phyloP scores from a whole-genome alignment of 2,797 vertebrate genomes.

The Lagocephalus sceleratus region DNA sequence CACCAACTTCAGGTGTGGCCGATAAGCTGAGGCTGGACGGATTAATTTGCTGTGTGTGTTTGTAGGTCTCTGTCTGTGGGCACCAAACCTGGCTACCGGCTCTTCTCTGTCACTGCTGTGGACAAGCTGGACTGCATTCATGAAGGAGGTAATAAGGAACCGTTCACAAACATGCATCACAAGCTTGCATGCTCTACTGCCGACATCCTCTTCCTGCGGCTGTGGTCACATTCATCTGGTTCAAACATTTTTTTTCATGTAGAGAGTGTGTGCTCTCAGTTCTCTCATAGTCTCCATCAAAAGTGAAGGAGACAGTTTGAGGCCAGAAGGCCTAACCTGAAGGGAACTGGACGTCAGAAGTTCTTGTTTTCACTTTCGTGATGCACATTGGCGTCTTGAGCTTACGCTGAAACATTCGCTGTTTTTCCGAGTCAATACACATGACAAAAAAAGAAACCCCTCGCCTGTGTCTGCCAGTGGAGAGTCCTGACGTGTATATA shows the following conservation, averaged over 20 bases:
- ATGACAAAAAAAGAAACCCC: neutral
- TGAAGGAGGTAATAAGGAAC: slow-evolving; percentile 84
- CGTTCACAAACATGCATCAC: neutral
- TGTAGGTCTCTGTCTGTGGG: slow-evolving; percentile 88
- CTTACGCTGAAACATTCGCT: neutral
- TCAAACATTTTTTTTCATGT: too few species aligned
- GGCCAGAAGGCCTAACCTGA: too few species aligned
- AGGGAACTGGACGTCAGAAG: too few species aligned
- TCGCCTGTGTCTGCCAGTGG: slow-evolving; percentile 69
- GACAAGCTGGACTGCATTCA: slow-evolving; percentile 91
- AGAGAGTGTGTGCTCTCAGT: too few species aligned
- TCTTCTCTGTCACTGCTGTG: slow-evolving; percentile 90
- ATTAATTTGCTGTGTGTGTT: slow-evolving; percentile 3
- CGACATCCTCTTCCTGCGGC: too few species aligned
- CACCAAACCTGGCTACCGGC: slow-evolving; percentile 86
- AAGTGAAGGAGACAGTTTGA: neutral
- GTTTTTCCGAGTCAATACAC: neutral
- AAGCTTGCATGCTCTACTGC: too few species aligned
- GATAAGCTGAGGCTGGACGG: neutral
- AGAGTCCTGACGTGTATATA: slow-evolving; percentile 88
- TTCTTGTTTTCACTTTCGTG: neutral
- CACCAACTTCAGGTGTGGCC: slow-evolving; percentile 20
- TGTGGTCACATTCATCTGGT: too few species aligned
- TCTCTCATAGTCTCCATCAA: too few species aligned
- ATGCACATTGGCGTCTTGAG: neutral